Conservation (phyloP, 2,113 vertebrate genomes). For the Rhinolophus ferrumequinum region DNA sequence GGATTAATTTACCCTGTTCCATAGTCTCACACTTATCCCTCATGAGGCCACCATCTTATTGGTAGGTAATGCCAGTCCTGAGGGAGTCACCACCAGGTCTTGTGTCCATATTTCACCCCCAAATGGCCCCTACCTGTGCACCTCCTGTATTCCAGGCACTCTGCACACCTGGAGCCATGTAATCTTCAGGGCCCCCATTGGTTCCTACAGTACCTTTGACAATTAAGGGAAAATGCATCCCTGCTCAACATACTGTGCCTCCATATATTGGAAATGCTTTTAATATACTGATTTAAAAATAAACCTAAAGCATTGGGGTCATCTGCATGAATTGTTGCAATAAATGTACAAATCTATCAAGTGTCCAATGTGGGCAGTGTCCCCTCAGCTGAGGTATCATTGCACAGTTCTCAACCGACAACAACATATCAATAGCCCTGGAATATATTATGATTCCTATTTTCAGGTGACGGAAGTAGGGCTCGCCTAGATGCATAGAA, state of each 20-base stretch:
- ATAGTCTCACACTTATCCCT: rapidly evolving
- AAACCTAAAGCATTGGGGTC: background rate
- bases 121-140: background rate
- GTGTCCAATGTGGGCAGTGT: background rate
- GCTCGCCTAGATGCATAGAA: background rate
- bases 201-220: background rate
- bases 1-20: background rate
- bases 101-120: background rate
- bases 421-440: rapidly evolving
- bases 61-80: rapidly evolving
- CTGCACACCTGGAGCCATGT: background rate
- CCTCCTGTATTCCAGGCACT: background rate
- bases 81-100: background rate
- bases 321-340: background rate
- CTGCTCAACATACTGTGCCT: background rate
- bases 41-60: background rate
- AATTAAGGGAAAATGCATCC: background rate
- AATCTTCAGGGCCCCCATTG: background rate
- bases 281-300: background rate
- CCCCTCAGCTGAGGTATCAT: no score
- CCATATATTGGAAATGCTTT: background rate
- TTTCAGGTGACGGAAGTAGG: background rate
- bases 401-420: background rate
- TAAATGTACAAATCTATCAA: background rate
- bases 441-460: background rate